A percentile compares a stretch with the other conserved stretches of the same genome.
phyloP scores from a whole-genome alignment of 2,113 vertebrate species.

The Phalacrocorax carbo region DNA sequence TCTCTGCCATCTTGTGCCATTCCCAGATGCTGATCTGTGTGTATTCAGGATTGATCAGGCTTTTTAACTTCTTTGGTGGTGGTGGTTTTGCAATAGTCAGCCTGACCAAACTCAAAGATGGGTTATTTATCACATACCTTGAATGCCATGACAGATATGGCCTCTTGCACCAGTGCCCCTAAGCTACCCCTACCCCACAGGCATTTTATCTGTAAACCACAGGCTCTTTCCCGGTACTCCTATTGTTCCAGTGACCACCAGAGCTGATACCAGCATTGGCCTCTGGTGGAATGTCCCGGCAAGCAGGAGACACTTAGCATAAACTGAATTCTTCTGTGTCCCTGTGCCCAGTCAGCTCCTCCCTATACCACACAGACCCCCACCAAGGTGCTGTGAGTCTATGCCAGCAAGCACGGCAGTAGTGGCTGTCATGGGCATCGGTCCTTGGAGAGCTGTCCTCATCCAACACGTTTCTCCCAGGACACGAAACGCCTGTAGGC shows the following conservation, averaged over 20 bases:
- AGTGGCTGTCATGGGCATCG: accelerated
- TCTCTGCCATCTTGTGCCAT: not conserved
- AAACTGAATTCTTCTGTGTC: not conserved
- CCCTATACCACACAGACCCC: accelerated
- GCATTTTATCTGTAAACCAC: not conserved
- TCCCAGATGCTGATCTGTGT: not conserved
- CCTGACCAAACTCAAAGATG: not conserved
- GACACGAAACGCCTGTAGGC: not conserved
- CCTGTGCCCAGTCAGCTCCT: not conserved
- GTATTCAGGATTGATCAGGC: not conserved
- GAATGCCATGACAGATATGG: not conserved
- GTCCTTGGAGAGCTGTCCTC: not conserved
- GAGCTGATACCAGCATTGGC: not conserved
- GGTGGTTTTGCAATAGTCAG: not conserved
- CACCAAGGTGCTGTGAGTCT: not conserved
- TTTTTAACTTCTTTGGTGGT: not conserved
- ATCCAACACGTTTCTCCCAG: not conserved
- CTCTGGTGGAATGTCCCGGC: not conserved
- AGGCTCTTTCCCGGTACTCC: not conserved
- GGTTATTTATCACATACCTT: not conserved
- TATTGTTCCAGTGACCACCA: not conserved
- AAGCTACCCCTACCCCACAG: not conserved
- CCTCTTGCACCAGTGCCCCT: not conserved
- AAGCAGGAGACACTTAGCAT: not conserved
- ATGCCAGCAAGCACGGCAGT: not conserved